Base-by-base conservation (phyloP, 1,140 invertebrate species). In the Drosophila orosa region DNA sequence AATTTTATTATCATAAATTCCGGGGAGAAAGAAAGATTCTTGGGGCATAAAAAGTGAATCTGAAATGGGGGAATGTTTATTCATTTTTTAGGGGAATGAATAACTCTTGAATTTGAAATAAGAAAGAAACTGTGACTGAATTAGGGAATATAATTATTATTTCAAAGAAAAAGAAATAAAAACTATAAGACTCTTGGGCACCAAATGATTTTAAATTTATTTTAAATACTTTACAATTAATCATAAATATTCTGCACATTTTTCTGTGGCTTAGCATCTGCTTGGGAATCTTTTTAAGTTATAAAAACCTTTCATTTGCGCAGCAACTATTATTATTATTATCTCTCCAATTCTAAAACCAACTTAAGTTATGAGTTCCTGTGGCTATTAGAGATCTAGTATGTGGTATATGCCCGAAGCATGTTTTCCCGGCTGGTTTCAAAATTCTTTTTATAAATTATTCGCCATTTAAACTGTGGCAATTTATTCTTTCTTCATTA, bases 381-480 rank as follows among this genome's bases (percentile, higher is more conserved):
- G 27, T 3, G 24, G 12, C 6, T 22, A 65, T 39, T 63, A 63
- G 25, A 67, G 25, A 67, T 25, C 29, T 65, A 31, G 29, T 65
- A 31, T 50, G 25, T 19, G 24, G 22, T 4, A 7, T 48, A 47
- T 63, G 44, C 58, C 57, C 9, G 33, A 42, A 22, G 45, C 65
- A 52, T 68, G 65, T 65, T 40, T 68, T 48, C 22, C 19, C 42
- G 33, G 24, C 40, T 71, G 24, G 35, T 15, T 27, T 29, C 17
- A 15, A 58, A 58, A 71, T 71, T 71, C 65, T 72, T 71, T 29
- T 37, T 71, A 45, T 57, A 35, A 71, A 71, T 72, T 72, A 71
- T 72, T 72, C 52, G 35, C 52, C 27, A 39, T 58, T 58, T 71
- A 71, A 71, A 58, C 40, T 71, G 66, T 35, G 65, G 54, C 68